Conservation (phyloP, 2,113 vertebrate genomes). For the Rutilus rutilus region DNA sequence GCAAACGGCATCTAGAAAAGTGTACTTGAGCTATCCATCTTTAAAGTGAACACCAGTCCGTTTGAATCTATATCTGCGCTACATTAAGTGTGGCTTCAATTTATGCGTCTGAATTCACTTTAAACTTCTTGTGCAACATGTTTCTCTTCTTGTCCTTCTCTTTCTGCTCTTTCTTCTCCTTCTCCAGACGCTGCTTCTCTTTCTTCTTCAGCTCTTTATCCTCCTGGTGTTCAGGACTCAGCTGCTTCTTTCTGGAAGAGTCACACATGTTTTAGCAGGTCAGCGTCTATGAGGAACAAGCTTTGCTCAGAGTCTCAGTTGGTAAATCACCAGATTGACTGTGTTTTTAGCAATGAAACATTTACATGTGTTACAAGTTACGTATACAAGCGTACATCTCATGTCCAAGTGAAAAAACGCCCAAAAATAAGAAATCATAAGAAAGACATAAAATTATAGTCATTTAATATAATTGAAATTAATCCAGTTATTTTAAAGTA, state of each 20-base stretch:
- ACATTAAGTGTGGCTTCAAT: neutral
- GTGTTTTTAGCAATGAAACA: neutral
- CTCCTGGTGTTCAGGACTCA: conserved; percentile 60
- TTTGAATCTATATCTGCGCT: neutral
- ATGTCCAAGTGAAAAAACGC: too few relatives aligned
- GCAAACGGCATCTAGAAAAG: neutral
- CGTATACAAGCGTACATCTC: neutral
- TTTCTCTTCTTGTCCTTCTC: conserved; percentile 77
- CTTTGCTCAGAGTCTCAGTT: neutral
- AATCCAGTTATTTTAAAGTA: too few relatives aligned
- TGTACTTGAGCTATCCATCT: neutral
- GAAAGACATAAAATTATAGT: too few relatives aligned
- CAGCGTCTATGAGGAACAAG: neutral
- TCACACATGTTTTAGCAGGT: neutral
- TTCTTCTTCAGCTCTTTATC: conserved; percentile 76
- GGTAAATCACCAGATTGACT: neutral
- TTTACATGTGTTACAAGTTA: neutral
- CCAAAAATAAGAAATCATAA: too few relatives aligned
- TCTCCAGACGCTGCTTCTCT: conserved; percentile 77
- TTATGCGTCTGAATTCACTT: conserved; percentile 60
- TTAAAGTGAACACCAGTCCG: neutral
- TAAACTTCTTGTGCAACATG: conserved; percentile 80
- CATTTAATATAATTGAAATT: too few relatives aligned
- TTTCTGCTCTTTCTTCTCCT: conserved; percentile 77
- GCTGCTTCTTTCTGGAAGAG: conserved; percentile 58